Conservation (phyloP, 2,888 invertebrate species). For the Rhyacophila evoluta region DNA sequence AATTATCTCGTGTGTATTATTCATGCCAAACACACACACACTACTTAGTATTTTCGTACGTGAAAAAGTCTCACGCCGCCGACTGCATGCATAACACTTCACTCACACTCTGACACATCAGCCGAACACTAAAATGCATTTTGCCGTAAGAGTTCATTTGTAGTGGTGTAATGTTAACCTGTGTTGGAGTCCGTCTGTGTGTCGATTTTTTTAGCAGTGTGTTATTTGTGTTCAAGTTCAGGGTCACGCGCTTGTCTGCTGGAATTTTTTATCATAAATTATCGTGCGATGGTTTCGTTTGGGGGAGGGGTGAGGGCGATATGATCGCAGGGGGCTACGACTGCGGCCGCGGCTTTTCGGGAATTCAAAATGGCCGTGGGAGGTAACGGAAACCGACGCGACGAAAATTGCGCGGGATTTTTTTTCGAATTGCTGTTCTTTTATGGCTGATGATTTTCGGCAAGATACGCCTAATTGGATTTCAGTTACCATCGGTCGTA, state of each 20-base stretch:
- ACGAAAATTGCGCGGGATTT: slow-evolving; percentile 30
- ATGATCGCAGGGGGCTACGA: slow-evolving; percentile 58
- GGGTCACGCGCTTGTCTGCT: slow-evolving; percentile 49
- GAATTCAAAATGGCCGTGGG: slow-evolving; percentile 13
- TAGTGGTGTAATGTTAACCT: background rate
- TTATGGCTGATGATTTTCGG: slow-evolving; percentile 50
- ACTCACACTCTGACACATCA: slow-evolving; percentile 61
- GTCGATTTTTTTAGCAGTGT: slow-evolving; percentile 46
- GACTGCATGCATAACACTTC: slow-evolving; percentile 59
- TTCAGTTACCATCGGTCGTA: too few species aligned
- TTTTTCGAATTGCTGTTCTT: slow-evolving; percentile 1
- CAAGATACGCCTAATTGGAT: slow-evolving; percentile 19
- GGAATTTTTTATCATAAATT: slow-evolving; percentile 55
- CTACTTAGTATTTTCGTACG: background rate
- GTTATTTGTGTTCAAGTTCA: slow-evolving; percentile 55
- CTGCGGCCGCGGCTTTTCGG: slow-evolving; percentile 51
- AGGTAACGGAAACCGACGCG: slow-evolving; percentile 22
- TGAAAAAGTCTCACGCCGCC: background rate
- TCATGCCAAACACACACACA: background rate
- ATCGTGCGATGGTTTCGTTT: slow-evolving; percentile 26
- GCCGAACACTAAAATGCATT: slow-evolving; percentile 66
- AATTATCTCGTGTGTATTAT: background rate
- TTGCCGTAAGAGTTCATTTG: background rate
- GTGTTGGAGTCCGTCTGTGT: slow-evolving; percentile 46
- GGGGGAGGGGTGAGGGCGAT: slow-evolving; percentile 59